These are phyloP conservation scores for Calephelis perditalis DNA, from an alignment of 2,888 invertebrate species.

Conservation along the genomic window DNA sequence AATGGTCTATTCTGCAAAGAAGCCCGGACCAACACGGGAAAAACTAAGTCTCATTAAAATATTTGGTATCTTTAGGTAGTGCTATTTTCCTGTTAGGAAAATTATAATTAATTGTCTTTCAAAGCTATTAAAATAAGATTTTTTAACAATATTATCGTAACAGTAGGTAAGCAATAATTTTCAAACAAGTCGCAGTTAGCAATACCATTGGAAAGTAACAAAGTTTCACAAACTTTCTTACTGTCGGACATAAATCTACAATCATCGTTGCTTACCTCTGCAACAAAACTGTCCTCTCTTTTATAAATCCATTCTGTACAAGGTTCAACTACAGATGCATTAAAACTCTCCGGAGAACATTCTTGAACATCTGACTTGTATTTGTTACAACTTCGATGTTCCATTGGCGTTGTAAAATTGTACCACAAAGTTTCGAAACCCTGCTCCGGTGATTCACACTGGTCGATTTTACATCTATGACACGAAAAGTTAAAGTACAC, in stretches of 20 bases:
- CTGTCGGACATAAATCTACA: slow-evolving; percentile 12
- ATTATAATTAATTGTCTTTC: too few species aligned
- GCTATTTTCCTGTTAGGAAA: too few species aligned
- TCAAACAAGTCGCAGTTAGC: background rate
- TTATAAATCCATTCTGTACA: slow-evolving; percentile 38
- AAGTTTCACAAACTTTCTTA: slow-evolving; percentile 7
- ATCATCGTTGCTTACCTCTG: slow-evolving; percentile 32
- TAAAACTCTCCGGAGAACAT: slow-evolving; percentile 31
- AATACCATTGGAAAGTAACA: slow-evolving; percentile 9
- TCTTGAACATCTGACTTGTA: slow-evolving; percentile 28
- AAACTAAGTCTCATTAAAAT: too few species aligned
- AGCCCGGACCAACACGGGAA: too few species aligned
- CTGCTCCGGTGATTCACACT: slow-evolving; percentile 29
- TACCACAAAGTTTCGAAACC: slow-evolving; percentile 31
- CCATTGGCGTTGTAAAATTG: slow-evolving; percentile 32
- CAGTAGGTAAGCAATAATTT: background rate
- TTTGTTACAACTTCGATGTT: slow-evolving; percentile 34
- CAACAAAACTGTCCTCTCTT: slow-evolving; percentile 35
- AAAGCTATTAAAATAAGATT: too few species aligned
- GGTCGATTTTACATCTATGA: slow-evolving; percentile 35
- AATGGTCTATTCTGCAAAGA: too few species aligned
- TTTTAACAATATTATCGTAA: too few species aligned
- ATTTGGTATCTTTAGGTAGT: too few species aligned
- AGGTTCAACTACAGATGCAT: slow-evolving; percentile 28
- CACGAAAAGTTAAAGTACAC: slow-evolving; percentile 11